Conservation (phyloP, 2,888 invertebrate species). For the Mechanitis messenoides region DNA sequence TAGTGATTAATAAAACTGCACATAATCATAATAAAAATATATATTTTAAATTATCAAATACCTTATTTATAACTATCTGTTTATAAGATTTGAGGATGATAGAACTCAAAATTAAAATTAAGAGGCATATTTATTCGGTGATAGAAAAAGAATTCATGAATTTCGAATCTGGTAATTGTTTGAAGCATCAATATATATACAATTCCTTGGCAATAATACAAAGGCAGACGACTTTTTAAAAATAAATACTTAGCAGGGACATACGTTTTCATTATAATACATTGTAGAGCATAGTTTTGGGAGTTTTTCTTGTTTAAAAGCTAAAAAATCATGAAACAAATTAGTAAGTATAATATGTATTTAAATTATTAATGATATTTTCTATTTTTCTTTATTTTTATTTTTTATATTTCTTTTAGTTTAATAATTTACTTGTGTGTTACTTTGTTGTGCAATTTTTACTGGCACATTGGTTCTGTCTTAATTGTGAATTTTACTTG, state of each 20-base stretch:
- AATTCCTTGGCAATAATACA: slow-evolving; percentile 57
- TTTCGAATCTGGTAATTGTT: slow-evolving; percentile 40
- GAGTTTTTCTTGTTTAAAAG: slow-evolving; percentile 40
- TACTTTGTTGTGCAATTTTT: too few relatives aligned
- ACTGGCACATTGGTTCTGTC: too few relatives aligned
- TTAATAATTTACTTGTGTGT: too few relatives aligned
- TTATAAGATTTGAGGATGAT: slow-evolving; percentile 40
- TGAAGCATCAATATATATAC: slow-evolving; percentile 37
- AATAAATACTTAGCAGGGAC: slow-evolving; percentile 41
- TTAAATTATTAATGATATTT: neutral
- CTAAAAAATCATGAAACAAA: slow-evolving; percentile 37
- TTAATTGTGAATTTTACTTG: too few relatives aligned
- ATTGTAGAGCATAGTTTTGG: slow-evolving; percentile 38
- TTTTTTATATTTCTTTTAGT: too few relatives aligned
- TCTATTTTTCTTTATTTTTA: too few relatives aligned
- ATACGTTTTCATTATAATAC: slow-evolving; percentile 47
- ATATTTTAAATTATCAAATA: neutral
- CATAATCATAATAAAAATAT: neutral
- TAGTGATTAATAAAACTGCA: too few relatives aligned
- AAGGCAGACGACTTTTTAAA: slow-evolving; percentile 42
- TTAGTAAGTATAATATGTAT: neutral
- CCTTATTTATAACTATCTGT: neutral
- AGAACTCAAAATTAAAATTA: slow-evolving; percentile 47
- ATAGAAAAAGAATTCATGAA: slow-evolving; percentile 53
- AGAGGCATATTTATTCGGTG: slow-evolving; percentile 37